Base-by-base conservation (phyloP, 53 echinoderm and acorn worm genomes). In the Patiria pectinifera region DNA sequence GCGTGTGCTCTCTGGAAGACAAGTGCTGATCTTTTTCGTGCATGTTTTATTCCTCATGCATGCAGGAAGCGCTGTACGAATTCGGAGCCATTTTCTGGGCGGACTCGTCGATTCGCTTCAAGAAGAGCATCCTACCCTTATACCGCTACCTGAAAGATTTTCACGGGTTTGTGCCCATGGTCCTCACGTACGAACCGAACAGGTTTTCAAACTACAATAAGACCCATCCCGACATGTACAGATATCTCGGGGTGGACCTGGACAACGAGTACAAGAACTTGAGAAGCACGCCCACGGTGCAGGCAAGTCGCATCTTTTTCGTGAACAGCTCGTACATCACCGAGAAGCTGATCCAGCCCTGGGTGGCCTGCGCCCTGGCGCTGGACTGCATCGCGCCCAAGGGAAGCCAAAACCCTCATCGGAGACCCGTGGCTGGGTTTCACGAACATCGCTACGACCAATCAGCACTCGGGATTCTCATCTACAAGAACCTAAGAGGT, bases 261-360 rank as follows among this genome's bases (percentile, higher is more conserved):
- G 48, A 43, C 21, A 22, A 84, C 9, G 87, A 89, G 10, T 94
- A 90, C 83, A 23, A 23, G 9, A 63, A 83, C 8, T 2, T 1
- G 1, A 74, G 90, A n/a, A 26, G 18, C 19, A 78, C 94, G 2
- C 88, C 95, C 3, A 78, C 94, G 59, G 83, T 86, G 24, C 86
- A 90, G 7, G 94, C 92, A 12, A 92, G 94, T 71, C 84, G 92
- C 45, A 94, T 94, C 59, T 80, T 94, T 48, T 94, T 94, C 61
- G 89, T 95, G 62, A 95, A 95, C 90, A 92, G 95, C 19, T 92
- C 95, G 4, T 85, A 89, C 76, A 89, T 94, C 7, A 92, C 92
- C 24, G 87, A 74, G 49, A 84, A 87, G 18, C 80, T 95, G 11
- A 75, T 95, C 18, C 85, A 86, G 6, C 95, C 95, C 10, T 90